Conservation (phyloP, 2,888 invertebrate species). For the Marasmarcha lunaedactyla region DNA sequence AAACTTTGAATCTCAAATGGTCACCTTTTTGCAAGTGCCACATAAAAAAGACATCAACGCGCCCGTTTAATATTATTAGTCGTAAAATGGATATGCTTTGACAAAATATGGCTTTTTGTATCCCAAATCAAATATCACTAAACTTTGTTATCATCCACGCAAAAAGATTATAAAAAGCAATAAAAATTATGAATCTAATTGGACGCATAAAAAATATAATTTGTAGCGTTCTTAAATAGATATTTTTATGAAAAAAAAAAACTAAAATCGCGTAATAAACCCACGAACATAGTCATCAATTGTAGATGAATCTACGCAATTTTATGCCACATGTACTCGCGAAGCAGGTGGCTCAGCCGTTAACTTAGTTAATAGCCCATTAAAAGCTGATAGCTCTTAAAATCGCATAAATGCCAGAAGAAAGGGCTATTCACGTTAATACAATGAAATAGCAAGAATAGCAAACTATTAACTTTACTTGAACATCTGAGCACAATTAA, state of each 20-base stretch:
- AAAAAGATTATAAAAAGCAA: too few species aligned
- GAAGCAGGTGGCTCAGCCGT: constrained; percentile 31
- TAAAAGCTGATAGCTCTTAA: constrained; percentile 45
- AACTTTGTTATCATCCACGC: too few species aligned
- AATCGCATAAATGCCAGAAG: constrained; percentile 27
- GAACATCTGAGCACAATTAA: constrained; percentile 48
- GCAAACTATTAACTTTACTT: constrained; percentile 38
- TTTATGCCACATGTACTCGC: constrained; percentile 17
- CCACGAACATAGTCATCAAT: constrained; percentile 13
- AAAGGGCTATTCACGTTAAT: constrained; percentile 39
- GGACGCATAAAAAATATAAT: too few species aligned
- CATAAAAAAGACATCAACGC: too few species aligned
- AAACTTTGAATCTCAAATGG: too few species aligned
- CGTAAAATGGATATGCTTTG: too few species aligned
- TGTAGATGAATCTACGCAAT: constrained; percentile 18
- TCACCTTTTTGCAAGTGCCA: too few species aligned
- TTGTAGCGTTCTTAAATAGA: too few species aligned
- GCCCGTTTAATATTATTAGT: too few species aligned
- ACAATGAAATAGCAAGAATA: constrained; percentile 61
- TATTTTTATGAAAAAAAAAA: neutral
- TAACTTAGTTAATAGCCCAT: constrained; percentile 35
- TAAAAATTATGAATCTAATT: too few species aligned
- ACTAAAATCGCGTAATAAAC: constrained; percentile 9
- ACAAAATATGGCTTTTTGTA: too few species aligned
- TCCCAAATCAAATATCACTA: too few species aligned